These are phyloP conservation scores for Ctenomys sociabilis DNA, from an alignment of 2,113 vertebrate species.

Conservation along the genomic window DNA sequence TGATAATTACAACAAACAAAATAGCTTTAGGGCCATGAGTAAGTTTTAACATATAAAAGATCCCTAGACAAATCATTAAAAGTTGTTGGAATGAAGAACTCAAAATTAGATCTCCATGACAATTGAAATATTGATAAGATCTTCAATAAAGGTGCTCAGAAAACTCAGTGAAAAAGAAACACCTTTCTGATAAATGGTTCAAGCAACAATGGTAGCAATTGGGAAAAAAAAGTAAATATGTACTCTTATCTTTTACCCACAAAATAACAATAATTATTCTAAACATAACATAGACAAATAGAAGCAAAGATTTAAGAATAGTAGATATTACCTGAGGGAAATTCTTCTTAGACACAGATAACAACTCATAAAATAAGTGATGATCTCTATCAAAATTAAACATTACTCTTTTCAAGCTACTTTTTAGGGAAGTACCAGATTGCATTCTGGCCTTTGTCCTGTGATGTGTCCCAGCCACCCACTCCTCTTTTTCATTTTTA, in stretches of 20 bases:
- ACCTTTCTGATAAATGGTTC: background rate
- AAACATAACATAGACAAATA: background rate
- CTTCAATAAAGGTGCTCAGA: background rate
- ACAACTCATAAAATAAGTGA: background rate
- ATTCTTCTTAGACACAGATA: background rate
- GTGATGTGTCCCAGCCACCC: too few relatives aligned
- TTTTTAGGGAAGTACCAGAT: background rate
- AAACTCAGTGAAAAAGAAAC: background rate
- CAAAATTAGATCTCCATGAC: background rate
- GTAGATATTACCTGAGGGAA: background rate
- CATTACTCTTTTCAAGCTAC: background rate
- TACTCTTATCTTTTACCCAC: background rate
- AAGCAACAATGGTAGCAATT: background rate
- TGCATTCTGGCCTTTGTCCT: background rate
- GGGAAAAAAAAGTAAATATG: background rate
- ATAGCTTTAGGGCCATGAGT: background rate
- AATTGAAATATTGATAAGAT: background rate
- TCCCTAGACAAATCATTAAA: background rate
- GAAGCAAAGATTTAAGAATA: conserved; percentile 10
- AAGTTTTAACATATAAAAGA: background rate
- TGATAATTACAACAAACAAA: background rate
- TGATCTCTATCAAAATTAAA: background rate
- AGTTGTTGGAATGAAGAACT: background rate
- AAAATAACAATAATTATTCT: background rate
- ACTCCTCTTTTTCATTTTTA: background rate